Conservation (phyloP, 2,113 vertebrate genomes). For the Lates calcarifer region DNA sequence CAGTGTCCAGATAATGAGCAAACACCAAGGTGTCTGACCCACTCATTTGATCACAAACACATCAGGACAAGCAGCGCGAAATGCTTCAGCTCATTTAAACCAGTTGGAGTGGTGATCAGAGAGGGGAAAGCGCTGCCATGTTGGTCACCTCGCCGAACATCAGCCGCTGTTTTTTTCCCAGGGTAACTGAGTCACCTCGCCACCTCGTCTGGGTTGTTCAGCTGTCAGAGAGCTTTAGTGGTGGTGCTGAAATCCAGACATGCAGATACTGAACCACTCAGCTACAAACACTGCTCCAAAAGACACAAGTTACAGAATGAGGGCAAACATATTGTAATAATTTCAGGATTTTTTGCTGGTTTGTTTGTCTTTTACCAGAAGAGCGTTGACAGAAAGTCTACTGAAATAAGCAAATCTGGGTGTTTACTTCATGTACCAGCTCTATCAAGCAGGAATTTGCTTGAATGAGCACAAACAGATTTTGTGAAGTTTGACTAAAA, state of each 20-base stretch:
- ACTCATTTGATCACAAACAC: slow-evolving; percentile 71
- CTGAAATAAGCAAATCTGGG: slow-evolving; percentile 6
- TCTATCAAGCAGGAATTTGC: background rate
- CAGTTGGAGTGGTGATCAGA: slow-evolving; percentile 56
- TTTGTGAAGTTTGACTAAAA: too few relatives aligned
- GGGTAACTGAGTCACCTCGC: slow-evolving; percentile 22
- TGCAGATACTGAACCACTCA: slow-evolving; percentile 17
- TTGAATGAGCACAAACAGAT: too few relatives aligned
- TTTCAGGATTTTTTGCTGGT: background rate
- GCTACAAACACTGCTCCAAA: slow-evolving; percentile 1
- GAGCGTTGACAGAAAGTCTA: too few relatives aligned
- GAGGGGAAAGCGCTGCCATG: slow-evolving; percentile 38
- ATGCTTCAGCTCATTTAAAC: slow-evolving; percentile 62
- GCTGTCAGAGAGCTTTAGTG: slow-evolving; percentile 50
- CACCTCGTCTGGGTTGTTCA: slow-evolving; percentile 42
- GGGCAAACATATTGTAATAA: background rate
- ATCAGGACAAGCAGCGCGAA: slow-evolving; percentile 52
- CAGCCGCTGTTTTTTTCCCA: slow-evolving; percentile 58
- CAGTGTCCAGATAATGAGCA: slow-evolving; percentile 68
- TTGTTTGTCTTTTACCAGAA: too few relatives aligned
- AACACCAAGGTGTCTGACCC: slow-evolving; percentile 44
- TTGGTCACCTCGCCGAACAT: slow-evolving; percentile 33
- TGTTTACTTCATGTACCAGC: too few relatives aligned
- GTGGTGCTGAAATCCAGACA: slow-evolving; percentile 52
- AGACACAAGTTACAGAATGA: slow-evolving; percentile 23